Evolutionary conservation across 2,888 invertebrate genomes (phyloP).

Genomic region (Galeruca laticollis): DNA sequence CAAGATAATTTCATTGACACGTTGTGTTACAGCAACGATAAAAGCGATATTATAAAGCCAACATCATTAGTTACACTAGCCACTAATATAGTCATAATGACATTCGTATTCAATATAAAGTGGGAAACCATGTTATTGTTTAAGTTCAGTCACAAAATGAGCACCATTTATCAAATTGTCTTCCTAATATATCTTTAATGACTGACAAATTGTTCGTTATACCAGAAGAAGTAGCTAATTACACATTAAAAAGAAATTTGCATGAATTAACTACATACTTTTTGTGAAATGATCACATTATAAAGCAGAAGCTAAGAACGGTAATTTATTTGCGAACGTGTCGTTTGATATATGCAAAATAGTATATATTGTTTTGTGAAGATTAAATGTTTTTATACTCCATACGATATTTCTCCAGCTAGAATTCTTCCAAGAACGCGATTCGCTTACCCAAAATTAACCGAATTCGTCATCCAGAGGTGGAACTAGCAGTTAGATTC

Average conservation of each 20-base stretch:
- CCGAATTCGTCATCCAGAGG: too few species aligned
- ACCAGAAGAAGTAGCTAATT: slow-evolving; percentile 6
- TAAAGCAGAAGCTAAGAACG: background rate
- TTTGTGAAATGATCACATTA: background rate
- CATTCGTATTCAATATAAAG: slow-evolving; percentile 10
- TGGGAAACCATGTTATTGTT: slow-evolving; percentile 11
- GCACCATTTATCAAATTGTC: slow-evolving; percentile 6
- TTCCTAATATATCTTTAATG: slow-evolving; percentile 13
- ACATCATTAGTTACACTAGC: slow-evolving; percentile 16
- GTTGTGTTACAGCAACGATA: background rate
- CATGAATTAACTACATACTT: background rate
- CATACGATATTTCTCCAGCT: too few species aligned
- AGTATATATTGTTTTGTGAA: too few species aligned
- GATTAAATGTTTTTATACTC: too few species aligned
- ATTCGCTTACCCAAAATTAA: too few species aligned
- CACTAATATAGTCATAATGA: slow-evolving; percentile 9
- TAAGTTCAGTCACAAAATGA: background rate
- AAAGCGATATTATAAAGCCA: slow-evolving; percentile 4
- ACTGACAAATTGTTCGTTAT: slow-evolving; percentile 5
- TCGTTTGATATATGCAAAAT: too few species aligned
- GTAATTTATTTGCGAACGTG: too few species aligned
- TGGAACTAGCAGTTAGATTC: too few species aligned
- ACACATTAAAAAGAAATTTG: slow-evolving; percentile 5
- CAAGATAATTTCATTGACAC: background rate
- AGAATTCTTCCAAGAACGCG: too few species aligned